Evolutionary conservation across 2,113 vertebrate genomes (phyloP).

Genomic region (Ptilorrhoa leucosticta): DNA sequence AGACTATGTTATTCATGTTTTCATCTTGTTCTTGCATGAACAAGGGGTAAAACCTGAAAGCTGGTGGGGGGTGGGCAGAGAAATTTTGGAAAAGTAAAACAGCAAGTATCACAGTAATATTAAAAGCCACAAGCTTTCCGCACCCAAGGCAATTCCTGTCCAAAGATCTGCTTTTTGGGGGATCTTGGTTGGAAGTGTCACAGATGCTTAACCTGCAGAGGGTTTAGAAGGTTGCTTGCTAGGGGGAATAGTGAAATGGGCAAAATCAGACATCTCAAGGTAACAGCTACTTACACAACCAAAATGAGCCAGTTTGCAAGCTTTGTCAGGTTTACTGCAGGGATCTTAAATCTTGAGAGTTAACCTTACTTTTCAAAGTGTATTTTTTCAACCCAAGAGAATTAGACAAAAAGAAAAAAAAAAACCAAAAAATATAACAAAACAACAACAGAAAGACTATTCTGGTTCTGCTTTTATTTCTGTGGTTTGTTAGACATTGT

Average conservation of each 20-base stretch:
- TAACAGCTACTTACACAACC: neutral
- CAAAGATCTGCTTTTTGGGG: neutral
- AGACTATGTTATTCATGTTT: neutral
- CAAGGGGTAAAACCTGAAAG: neutral
- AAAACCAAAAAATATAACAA: neutral
- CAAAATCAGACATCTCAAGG: neutral
- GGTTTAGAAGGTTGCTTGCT: neutral
- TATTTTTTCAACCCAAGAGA: neutral
- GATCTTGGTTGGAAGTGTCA: neutral
- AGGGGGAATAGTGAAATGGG: neutral
- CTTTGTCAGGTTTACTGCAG: neutral
- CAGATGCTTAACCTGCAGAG: neutral
- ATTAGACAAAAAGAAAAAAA: neutral
- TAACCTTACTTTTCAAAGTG: slow-evolving; percentile 8
- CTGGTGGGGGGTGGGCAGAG: neutral
- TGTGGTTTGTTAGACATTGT: neutral
- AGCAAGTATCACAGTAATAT: neutral
- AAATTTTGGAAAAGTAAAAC: neutral
- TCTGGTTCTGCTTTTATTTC: slow-evolving; percentile 6
- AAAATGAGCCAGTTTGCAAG: neutral
- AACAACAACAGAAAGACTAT: neutral
- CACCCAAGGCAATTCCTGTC: neutral
- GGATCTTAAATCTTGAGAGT: neutral
- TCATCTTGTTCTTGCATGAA: neutral
- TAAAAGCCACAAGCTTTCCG: neutral